Conservation (phyloP, 2,888 invertebrate genomes). For the Allophyes oxyacanthae region DNA sequence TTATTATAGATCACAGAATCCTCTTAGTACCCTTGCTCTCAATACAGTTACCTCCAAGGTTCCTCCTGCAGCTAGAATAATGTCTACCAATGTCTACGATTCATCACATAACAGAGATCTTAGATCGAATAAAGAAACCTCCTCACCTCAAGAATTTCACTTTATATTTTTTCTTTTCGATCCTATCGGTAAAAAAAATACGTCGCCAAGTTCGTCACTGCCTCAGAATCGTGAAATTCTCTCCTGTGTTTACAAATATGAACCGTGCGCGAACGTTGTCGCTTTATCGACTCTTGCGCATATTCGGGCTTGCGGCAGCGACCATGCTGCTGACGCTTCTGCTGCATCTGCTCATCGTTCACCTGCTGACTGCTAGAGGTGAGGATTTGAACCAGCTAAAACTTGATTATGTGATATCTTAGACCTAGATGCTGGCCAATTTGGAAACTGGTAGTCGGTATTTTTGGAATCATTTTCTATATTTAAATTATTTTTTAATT, state of each 20-base stretch:
- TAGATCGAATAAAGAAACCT: too few relatives aligned
- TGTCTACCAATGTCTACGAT: too few relatives aligned
- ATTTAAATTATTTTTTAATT: too few relatives aligned
- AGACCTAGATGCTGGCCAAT: background rate
- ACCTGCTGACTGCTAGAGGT: conserved; percentile 54
- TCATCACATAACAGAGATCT: too few relatives aligned
- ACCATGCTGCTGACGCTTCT: conserved; percentile 61
- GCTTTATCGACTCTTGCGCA: conserved; percentile 30
- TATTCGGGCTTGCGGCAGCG: conserved; percentile 50
- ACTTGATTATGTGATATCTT: background rate
- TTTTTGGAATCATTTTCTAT: background rate
- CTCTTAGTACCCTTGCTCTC: too few relatives aligned
- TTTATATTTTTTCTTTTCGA: background rate
- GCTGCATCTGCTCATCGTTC: conserved; percentile 48
- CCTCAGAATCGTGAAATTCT: conserved; percentile 54
- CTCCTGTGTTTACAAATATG: conserved; percentile 76
- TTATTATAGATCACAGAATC: too few relatives aligned
- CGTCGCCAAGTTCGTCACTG: conserved; percentile 61
- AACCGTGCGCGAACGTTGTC: conserved; percentile 34
- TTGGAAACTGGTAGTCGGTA: background rate
- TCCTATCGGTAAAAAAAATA: background rate
- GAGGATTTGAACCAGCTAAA: conserved; percentile 44
- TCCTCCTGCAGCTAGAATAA: too few relatives aligned
- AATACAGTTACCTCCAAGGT: too few relatives aligned
- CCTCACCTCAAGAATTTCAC: too few relatives aligned